Evolutionary conservation across 2,113 vertebrate species (phyloP), one percentile per base, ranked within the genome.

Genomic region (Rhinopomastus cyanomelas): DNA sequence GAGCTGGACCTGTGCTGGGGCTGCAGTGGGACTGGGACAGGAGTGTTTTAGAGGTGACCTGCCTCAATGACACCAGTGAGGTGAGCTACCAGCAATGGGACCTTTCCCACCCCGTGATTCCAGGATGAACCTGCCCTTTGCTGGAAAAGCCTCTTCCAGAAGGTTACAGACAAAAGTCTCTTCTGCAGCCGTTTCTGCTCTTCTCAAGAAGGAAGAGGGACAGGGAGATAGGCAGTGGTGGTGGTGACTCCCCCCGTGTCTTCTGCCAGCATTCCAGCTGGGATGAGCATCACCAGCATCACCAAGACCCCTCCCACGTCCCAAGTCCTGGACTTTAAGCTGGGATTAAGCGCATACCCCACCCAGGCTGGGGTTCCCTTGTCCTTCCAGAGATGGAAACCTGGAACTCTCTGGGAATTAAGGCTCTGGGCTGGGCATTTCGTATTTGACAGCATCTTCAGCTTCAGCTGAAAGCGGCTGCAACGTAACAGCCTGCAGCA

Each of bases 151-250:
- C 39, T 49, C 79, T 46, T 78, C 83, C 89, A 85, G 91, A 77
- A 89, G 82, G 67, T 94, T 85, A 94, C 91, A 91, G 93, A 86
- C 81, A 72, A 89, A 88, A 64, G 25, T 27, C 79, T 17, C 77
- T 88, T 89, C 80, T 36, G 49, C 61, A 22, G 57, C 37, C 0
- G 74, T 46, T 91, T 85, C 87, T 74, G 26, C 77, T 93, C 75
- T 69, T 69, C 65, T 44, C 56, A 5, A 6, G 13, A 85, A 56
- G 22, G 42, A 36, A 60, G 65, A 69, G 67, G 82, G 72, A 51
- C 11, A 0, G 3, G 8, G 79, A 61, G 57, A 22, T 10, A 1
- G 15, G 85, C 0, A 22, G 2, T 0, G 14, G n/a, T n/a, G n/a
- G n/a, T n/a, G n/a, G n/a, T n/a, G 5, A 16, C 49, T 34, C 71